Conservation (phyloP, 2,113 vertebrate species). For the Catharus bicknelli region DNA sequence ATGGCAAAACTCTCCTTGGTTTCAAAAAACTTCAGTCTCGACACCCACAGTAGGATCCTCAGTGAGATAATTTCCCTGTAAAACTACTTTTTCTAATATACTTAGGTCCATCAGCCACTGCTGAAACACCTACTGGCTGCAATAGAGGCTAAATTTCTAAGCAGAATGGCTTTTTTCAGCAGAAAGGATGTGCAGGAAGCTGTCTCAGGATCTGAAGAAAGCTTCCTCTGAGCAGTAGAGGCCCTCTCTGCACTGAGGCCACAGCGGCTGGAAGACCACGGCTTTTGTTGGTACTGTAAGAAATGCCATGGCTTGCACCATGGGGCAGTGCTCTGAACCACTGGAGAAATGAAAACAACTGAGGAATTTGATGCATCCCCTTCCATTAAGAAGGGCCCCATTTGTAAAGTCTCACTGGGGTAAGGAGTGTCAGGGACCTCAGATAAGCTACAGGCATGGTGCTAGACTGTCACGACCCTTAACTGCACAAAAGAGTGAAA, state of each 20-base stretch:
- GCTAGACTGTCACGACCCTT: fast-evolving
- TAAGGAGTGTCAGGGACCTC: neutral
- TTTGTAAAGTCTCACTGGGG: neutral
- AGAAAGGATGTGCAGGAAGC: neutral
- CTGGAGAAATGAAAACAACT: neutral
- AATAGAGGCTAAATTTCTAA: neutral
- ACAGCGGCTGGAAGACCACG: fast-evolving
- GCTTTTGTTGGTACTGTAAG: neutral
- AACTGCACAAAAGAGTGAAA: neutral
- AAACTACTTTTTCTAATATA: neutral
- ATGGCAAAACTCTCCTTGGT: neutral
- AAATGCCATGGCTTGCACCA: neutral
- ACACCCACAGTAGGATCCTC: neutral
- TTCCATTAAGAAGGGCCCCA: fast-evolving
- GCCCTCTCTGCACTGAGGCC: neutral
- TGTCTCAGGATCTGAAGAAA: neutral
- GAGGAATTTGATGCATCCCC: neutral
- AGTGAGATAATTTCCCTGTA: neutral
- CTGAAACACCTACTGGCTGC: neutral
- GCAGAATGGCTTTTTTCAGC: neutral
- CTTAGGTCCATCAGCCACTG: neutral
- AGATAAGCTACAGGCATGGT: neutral
- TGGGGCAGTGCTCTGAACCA: neutral
- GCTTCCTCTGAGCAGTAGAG: neutral
- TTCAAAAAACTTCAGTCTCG: neutral